phyloP scores from a whole-genome alignment of 1,140 invertebrate species.

The Manduca sexta region DNA sequence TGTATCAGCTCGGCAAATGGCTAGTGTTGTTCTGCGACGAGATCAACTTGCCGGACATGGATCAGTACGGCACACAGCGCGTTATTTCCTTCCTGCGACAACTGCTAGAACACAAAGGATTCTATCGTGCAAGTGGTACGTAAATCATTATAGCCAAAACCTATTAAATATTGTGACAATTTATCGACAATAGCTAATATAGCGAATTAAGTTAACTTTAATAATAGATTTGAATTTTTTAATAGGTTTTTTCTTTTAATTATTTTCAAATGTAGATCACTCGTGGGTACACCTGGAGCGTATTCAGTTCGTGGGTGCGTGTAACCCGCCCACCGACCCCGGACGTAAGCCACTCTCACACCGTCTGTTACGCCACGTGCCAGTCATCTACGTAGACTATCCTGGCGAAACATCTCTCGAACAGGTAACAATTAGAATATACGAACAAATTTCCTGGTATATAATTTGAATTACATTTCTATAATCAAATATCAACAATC shows the following conservation, averaged over 20 bases:
- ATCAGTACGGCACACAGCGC: slow-evolving; percentile 97
- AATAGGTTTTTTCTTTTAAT: neutral
- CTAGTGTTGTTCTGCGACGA: slow-evolving; percentile 99
- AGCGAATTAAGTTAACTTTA: neutral
- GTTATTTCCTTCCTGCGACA: slow-evolving; percentile 99
- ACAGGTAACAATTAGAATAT: slow-evolving; percentile 80
- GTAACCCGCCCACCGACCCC: slow-evolving; percentile 99
- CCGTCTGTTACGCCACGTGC: slow-evolving; percentile 94
- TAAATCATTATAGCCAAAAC: neutral
- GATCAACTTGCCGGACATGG: slow-evolving; percentile 99
- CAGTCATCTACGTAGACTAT: slow-evolving; percentile 99
- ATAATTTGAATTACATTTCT: too few species aligned
- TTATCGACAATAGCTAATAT: neutral
- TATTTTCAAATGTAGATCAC: slow-evolving; percentile 80
- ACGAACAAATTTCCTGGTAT: too few species aligned
- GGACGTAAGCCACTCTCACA: slow-evolving; percentile 98
- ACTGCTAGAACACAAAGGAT: slow-evolving; percentile 95
- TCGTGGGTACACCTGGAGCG: slow-evolving; percentile 97
- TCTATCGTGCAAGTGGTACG: slow-evolving; percentile 85
- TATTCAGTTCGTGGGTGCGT: slow-evolving; percentile 99
- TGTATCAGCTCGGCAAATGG: slow-evolving; percentile 93
- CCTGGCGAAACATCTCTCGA: slow-evolving; percentile 97
- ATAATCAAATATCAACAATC: too few species aligned
- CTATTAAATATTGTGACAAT: neutral
- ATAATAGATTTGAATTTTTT: neutral